Base-by-base conservation (phyloP, 2,113 vertebrate genomes). In the Chamaea fasciata region DNA sequence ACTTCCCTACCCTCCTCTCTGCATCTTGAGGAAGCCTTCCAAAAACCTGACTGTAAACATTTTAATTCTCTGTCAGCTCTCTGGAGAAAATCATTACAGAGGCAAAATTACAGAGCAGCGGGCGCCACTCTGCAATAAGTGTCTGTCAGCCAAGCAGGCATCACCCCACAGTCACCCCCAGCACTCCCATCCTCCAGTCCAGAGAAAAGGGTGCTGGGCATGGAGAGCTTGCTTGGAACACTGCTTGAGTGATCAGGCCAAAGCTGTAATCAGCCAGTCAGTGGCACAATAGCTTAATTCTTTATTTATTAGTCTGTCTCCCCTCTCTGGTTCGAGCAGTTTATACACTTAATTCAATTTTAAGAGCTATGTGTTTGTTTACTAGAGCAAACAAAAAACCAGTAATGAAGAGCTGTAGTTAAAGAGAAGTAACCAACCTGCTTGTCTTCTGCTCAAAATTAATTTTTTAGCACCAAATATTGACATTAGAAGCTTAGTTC, bases 401-500 rank as follows among this genome's bases (percentile, higher is more conserved):
- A 74, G 64, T 64, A 62, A 67, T 27, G 77, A 80, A 79, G 63
- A 86, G 75, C 55, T 52, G 39, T 33, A 47, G 68, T 46, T 44
- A 67, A 21, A 90, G 22, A 77, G 33, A 65, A 90, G 67, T 6
- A 85, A 89, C 79, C 73, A 92, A 78, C 57, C 41, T 49, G 35
- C 44, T 75, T n/a, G 52, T 67, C 76, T 90, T 83, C 42, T 64
- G 41, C 60, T 81, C 56, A 49, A 33, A 92, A 91, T 42, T 47
- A 77, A 47, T 15, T 35, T 70, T 94, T 93, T 81, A 95, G 64
- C 52, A 53, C 60, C 83, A 87, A 84, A 94, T 68, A 95, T 79
- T 92, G 90, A 84, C 83, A 79, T 46, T 57, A 53, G 42, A 83
- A 93, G 82, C 90, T 94, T 82, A 95, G 63, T 41, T 49, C 74